Conservation (phyloP, 2,888 invertebrate genomes). For the Andrena hattorfiana region DNA sequence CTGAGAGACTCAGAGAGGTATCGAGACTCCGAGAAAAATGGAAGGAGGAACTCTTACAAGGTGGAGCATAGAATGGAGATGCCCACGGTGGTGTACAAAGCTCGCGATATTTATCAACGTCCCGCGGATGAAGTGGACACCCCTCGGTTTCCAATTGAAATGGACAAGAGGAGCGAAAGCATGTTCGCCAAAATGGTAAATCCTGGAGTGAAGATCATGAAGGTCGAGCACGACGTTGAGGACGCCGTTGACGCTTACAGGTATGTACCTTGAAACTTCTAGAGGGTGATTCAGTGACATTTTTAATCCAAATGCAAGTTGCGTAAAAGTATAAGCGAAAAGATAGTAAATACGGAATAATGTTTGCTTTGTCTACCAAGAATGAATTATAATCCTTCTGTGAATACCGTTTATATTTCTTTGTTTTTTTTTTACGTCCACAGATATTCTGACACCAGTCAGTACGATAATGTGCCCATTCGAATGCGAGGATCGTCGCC, state of each 20-base stretch:
- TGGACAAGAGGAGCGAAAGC: conserved; percentile 68
- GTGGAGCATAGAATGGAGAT: conserved; percentile 58
- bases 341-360: too few relatives aligned
- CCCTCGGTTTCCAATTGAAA: conserved; percentile 80
- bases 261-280: conserved; percentile 59
- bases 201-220: conserved; percentile 83
- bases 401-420: neutral
- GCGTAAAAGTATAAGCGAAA: too few relatives aligned
- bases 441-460: conserved; percentile 83
- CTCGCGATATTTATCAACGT: conserved; percentile 80
- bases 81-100: conserved; percentile 70
- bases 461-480: conserved; percentile 83
- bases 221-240: conserved; percentile 81
- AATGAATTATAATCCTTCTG: too few relatives aligned
- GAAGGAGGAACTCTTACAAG: conserved; percentile 53
- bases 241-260: conserved; percentile 78
- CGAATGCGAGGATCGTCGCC: conserved; percentile 78
- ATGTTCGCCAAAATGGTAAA: conserved; percentile 80
- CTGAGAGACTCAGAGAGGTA: conserved; percentile 70
- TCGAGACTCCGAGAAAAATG: conserved; percentile 62
- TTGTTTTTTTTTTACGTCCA: neutral
- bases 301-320: neutral
- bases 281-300: neutral
- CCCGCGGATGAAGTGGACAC: conserved; percentile 82
- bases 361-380: too few relatives aligned